phyloP scores from a whole-genome alignment of 2,888 invertebrate genomes.

The Phaonia tiefii region DNA sequence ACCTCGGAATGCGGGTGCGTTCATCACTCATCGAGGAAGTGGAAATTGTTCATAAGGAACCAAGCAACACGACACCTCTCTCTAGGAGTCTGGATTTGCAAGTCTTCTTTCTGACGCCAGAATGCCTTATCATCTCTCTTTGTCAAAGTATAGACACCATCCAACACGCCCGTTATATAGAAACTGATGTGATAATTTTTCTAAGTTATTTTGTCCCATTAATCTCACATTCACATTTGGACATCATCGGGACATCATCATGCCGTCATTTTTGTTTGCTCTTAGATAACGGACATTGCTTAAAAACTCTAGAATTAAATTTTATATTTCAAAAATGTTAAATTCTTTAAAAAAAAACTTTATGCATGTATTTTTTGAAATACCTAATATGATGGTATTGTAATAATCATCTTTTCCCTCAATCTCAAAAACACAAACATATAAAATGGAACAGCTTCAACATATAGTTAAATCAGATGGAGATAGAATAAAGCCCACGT shows the following conservation, averaged over 20 bases:
- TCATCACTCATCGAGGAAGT: constrained; percentile 52
- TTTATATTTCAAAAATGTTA: constrained; percentile 67
- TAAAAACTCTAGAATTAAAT: constrained; percentile 65
- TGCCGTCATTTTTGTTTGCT: constrained; percentile 46
- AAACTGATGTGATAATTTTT: background rate
- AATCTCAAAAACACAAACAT: constrained; percentile 59
- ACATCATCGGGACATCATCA: constrained; percentile 50
- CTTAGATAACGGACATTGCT: constrained; percentile 35
- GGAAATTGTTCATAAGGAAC: constrained; percentile 35
- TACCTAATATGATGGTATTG: constrained; percentile 59
- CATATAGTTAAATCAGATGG: constrained; percentile 34
- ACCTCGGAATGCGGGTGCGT: constrained; percentile 26
- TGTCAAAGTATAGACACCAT: background rate
- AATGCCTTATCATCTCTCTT: constrained; percentile 19
- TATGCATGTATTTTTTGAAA: constrained; percentile 61
- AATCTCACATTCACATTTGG: constrained; percentile 52
- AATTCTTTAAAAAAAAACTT: constrained; percentile 51
- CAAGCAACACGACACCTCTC: constrained; percentile 47
- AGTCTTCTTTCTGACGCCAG: constrained; percentile 12
- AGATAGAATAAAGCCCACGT: background rate
- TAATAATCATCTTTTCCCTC: constrained; percentile 34
- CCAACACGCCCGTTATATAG: background rate
- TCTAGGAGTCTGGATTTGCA: constrained; percentile 24
- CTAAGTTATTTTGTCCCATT: constrained; percentile 30
- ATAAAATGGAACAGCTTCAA: constrained; percentile 62